Base-by-base conservation (phyloP, 2,113 vertebrate species). In the Gila orcuttii region DNA sequence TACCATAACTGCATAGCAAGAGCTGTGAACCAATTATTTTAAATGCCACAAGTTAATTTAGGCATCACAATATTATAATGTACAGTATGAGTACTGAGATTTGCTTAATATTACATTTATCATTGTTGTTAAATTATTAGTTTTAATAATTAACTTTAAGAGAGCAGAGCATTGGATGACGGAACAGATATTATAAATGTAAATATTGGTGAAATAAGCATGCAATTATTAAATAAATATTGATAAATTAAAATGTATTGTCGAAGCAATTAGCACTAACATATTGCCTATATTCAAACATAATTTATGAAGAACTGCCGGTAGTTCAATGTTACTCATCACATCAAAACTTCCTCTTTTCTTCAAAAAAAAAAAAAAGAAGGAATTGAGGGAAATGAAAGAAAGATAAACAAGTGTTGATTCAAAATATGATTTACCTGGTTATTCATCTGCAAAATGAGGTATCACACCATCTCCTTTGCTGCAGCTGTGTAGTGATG, bases 391-490 rank as follows among this genome's bases (percentile, higher is more conserved):
- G 28, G 36, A 62, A 25, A 45, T 28, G 57, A 64, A 39, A 4
- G 39, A 45, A 2, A 64, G 3, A 25, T 42, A 28, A 74, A 42
- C 39, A 79, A 80, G 78, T 64, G 39, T 45, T 64, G 42, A 75
- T 25, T 13, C n/a, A 47, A 75, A 75, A 45, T 42, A 39, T 62
- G 36, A 79, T 80, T 39, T 64, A 42, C 31, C 33, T 64, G 59
- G 78, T 62, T 45, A 64, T 28, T 80, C 78, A 80, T 45, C 23
- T 80, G 36, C 73, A 64, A 80, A 80, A 80, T 45, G 3, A 64
- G 36, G 17, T 80, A 45, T 80, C 57, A 62, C 13, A 2, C 36
- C 39, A 6, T 36, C 80, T 69, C 12, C 62, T 82, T 28, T 9
- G 66, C 13, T 17, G 21, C 28, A 47, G 25, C 8, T 4, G 36